Evolutionary conservation across 2,888 invertebrate genomes (phyloP).

Genomic region (Platycnemis pennipes): DNA sequence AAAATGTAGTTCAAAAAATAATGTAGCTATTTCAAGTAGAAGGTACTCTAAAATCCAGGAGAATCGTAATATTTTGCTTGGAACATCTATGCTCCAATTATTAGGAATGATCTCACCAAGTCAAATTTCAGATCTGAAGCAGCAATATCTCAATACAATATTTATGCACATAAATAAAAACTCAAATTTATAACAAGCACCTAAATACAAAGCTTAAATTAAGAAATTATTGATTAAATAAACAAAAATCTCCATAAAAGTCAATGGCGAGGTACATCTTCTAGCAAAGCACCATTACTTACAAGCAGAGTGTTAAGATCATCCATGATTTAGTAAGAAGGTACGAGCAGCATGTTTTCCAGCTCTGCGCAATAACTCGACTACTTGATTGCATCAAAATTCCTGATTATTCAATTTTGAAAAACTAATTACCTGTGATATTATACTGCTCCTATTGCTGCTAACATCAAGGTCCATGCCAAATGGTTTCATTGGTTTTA

Average conservation of each 20-base stretch:
- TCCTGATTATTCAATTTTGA: not conserved
- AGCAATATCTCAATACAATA: not conserved
- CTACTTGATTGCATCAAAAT: conserved; percentile 37
- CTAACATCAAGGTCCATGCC: conserved; percentile 83
- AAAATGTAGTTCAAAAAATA: not conserved
- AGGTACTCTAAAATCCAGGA: not conserved
- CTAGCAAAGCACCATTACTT: conserved; percentile 32
- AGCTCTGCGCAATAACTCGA: not conserved
- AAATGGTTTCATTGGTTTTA: conserved; percentile 81
- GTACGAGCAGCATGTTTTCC: not conserved
- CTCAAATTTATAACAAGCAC: not conserved
- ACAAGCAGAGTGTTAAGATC: not conserved
- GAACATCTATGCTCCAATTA: not conserved
- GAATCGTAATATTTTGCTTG: not conserved
- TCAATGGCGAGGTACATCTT: not conserved
- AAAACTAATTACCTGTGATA: conserved; percentile 79
- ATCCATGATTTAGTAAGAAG: not conserved
- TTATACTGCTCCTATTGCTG: conserved; percentile 82
- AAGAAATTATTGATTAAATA: not conserved
- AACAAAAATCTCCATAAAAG: not conserved
- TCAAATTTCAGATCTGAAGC: not conserved
- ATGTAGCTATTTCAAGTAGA: not conserved
- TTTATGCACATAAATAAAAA: not conserved
- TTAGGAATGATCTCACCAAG: not conserved
- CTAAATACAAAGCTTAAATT: conserved; percentile 21